phyloP scores from a whole-genome alignment of 1,140 invertebrate genomes.

The Helicoverpa armigera region DNA sequence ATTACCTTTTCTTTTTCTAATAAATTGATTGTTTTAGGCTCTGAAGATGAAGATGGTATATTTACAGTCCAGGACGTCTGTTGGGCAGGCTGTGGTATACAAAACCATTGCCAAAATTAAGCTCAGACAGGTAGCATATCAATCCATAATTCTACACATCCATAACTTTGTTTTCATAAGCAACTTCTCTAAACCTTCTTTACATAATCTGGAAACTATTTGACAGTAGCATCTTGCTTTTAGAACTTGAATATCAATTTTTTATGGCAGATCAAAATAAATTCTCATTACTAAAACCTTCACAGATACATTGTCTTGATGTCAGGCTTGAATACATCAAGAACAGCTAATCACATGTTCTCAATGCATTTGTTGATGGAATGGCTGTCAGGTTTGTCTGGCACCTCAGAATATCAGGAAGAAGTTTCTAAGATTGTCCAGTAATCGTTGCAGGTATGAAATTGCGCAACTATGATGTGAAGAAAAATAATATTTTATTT shows the following conservation, averaged over 20 bases:
- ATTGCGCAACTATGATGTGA: not conserved
- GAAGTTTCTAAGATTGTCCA: constrained; percentile 89
- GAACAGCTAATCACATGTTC: constrained; percentile 86
- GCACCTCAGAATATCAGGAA: constrained; percentile 87
- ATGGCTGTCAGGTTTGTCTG: constrained; percentile 92
- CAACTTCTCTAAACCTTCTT: too few relatives aligned
- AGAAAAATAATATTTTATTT: not conserved
- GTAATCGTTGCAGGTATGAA: constrained; percentile 93
- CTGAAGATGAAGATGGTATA: constrained; percentile 89
- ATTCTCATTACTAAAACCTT: constrained; percentile 21
- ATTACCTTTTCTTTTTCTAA: not conserved
- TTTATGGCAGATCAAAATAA: too few relatives aligned
- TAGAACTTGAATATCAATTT: too few relatives aligned
- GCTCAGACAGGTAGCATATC: constrained; percentile 84
- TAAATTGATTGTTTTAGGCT: constrained; percentile 77
- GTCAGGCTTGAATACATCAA: constrained; percentile 93
- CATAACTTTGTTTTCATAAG: too few relatives aligned
- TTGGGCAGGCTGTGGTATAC: constrained; percentile 89
- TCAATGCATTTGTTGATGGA: constrained; percentile 92
- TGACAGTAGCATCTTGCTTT: too few relatives aligned
- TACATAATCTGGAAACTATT: too few relatives aligned
- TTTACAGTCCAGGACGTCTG: constrained; percentile 93
- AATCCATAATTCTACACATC: not conserved
- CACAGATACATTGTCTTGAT: constrained; percentile 88
- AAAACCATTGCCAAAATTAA: constrained; percentile 82